Percentiles rank a stretch among this genome's conserved stretches.
phyloP scores from a whole-genome alignment of 2,797 vertebrate genomes.

The Notolabrus celidotus region DNA sequence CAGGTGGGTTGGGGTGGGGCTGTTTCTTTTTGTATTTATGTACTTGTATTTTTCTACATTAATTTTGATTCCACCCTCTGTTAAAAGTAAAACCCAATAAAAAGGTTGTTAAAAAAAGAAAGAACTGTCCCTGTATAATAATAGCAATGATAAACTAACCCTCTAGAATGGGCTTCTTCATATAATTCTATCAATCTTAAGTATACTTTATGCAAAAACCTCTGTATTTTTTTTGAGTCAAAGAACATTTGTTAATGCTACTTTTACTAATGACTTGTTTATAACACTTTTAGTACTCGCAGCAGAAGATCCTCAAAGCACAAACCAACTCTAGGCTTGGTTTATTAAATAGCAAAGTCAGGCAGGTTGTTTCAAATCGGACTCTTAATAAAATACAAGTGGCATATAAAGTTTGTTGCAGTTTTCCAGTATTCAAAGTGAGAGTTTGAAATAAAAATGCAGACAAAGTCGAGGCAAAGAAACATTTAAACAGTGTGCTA shows the following conservation, averaged over 20 bases:
- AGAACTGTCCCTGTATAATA: too few species aligned
- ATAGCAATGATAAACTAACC: too few species aligned
- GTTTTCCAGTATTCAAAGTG: slow-evolving; percentile 95
- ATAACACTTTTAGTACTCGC: background rate
- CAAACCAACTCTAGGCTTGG: slow-evolving; percentile 75
- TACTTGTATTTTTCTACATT: too few species aligned
- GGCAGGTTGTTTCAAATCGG: slow-evolving; percentile 88
- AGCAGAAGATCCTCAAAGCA: slow-evolving; percentile 49
- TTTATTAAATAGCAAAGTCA: slow-evolving; percentile 98
- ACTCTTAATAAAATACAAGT: slow-evolving; percentile 98
- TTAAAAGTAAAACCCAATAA: too few species aligned
- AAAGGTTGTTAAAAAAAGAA: too few species aligned
- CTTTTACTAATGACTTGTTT: background rate
- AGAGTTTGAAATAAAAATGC: slow-evolving; percentile 89
- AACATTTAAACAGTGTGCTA: slow-evolving; percentile 88
- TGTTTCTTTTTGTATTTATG: too few species aligned
- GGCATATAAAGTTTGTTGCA: slow-evolving; percentile 97
- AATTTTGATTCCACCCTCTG: too few species aligned
- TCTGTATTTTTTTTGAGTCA: too few species aligned
- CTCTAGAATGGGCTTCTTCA: too few species aligned
- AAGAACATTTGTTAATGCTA: background rate
- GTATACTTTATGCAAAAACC: too few species aligned
- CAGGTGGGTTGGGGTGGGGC: too few species aligned
- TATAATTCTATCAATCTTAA: too few species aligned
- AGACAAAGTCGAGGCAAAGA: slow-evolving; percentile 85